Evolutionary conservation across 2,888 invertebrate species (phyloP).

Genomic region (Sturmia bella): DNA sequence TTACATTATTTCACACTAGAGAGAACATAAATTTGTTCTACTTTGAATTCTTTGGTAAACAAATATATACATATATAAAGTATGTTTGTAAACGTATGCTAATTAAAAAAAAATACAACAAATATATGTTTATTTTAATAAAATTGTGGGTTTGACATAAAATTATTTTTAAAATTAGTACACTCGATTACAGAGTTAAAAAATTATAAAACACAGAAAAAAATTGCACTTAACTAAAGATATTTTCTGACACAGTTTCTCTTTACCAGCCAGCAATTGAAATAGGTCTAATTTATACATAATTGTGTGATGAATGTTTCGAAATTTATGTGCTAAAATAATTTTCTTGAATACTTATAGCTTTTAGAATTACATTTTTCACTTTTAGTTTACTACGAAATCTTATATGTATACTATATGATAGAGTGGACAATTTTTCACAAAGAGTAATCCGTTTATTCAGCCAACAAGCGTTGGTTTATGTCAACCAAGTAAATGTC

Average conservation of each 20-base stretch:
- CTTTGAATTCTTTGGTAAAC: slow-evolving; percentile 66
- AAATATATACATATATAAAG: slow-evolving; percentile 39
- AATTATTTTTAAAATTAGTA: slow-evolving; percentile 30
- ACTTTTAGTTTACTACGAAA: slow-evolving; percentile 38
- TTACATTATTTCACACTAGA: too few species aligned
- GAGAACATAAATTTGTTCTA: slow-evolving; percentile 5
- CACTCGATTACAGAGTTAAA: slow-evolving; percentile 28
- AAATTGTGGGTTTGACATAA: slow-evolving; percentile 47
- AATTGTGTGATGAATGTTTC: slow-evolving; percentile 24
- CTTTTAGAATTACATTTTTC: slow-evolving; percentile 53
- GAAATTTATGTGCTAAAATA: slow-evolving; percentile 20
- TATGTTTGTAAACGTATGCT: slow-evolving; percentile 52
- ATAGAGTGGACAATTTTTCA: slow-evolving; percentile 60
- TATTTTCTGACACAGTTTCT: slow-evolving; percentile 18
- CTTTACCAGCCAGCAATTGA: slow-evolving; percentile 9
- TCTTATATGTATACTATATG: slow-evolving; percentile 27
- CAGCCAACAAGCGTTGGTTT: slow-evolving; percentile 77
- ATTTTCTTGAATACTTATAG: slow-evolving; percentile 29
- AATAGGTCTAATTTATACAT: not conserved
- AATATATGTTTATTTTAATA: slow-evolving; percentile 44
- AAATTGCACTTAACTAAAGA: slow-evolving; percentile 31
- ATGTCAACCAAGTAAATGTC: slow-evolving; percentile 88
- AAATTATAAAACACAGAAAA: slow-evolving; percentile 28
- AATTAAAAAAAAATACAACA: slow-evolving; percentile 43
- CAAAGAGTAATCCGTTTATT: slow-evolving; percentile 53